Evolutionary conservation across 37 sponge, comb jelly and placozoan species (phyloP), one percentile per base, ranked within the genome.

Genomic region (Diacarnus erythraeanus): DNA sequence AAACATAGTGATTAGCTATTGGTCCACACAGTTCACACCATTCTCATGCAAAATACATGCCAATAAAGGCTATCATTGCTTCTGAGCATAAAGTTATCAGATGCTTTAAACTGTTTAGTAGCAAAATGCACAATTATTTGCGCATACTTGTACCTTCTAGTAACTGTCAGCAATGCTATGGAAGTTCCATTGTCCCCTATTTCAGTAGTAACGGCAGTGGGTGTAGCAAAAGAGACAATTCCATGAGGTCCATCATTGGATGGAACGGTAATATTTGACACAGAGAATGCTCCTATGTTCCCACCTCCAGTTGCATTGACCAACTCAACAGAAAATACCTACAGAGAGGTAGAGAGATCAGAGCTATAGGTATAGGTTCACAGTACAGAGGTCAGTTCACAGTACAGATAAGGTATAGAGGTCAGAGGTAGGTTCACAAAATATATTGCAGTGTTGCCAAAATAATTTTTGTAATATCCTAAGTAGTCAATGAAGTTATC

Each of bases 171-270:
- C 33, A 69, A 63, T 12, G 66, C 51, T 31, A 77, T 38, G 3
- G 59, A 75, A 9, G 76, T 79, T 26, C 41, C 84, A 60, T 69
- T 81, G 65, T 79, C 82, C 15, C 72, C 86, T 3, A 40, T 36
- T 60, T 81, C 83, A 12, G 37, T 43, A 26, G 65, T 35, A 37
- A 77, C 25, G 23, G 59, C 44, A 1, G 43, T 74, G 47, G 54
- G 21, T 25, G 57, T 25, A 36, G 34, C 56, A 29, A 94, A 84
- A 6, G 44, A 34, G 22, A 90, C 64, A 1, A 77, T 42, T 4
- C 95, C 95, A 44, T 90, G 76, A 4, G 95, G 88, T 20, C 64
- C 78, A 67, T 94, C 95, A 73, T 94, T 90, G 38, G 80, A 66
- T 6, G 31, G 74, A 31, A 94, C 74, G 35, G 76, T 77, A 34